phyloP scores from a whole-genome alignment of 2,888 invertebrate genomes.

The Lasioglossum morio region DNA sequence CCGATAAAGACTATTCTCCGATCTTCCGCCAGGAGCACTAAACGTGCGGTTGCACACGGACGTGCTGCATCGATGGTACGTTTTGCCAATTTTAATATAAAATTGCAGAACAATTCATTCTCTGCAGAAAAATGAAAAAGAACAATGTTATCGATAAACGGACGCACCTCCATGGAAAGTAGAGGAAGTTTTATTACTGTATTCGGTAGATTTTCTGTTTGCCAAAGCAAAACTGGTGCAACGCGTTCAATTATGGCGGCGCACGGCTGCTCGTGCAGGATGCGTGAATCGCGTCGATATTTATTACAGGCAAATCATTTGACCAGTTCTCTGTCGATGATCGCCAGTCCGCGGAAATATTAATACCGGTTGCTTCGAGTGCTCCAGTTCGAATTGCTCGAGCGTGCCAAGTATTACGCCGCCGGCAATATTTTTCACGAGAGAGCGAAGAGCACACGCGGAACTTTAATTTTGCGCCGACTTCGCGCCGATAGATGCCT shows the following conservation, averaged over 20 bases:
- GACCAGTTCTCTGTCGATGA: background rate
- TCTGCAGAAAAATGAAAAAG: background rate
- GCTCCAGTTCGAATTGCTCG: slow-evolving; percentile 6
- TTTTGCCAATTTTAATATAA: too few relatives aligned
- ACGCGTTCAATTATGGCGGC: slow-evolving; percentile 34
- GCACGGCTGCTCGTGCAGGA: background rate
- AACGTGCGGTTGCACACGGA: too few relatives aligned
- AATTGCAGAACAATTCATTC: too few relatives aligned
- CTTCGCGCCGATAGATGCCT: slow-evolving; percentile 13
- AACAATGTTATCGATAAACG: background rate
- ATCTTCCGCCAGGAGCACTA: too few relatives aligned
- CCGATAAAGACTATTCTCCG: too few relatives aligned
- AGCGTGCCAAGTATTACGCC: slow-evolving; percentile 11
- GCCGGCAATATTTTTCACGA: slow-evolving; percentile 34
- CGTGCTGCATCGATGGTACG: too few relatives aligned
- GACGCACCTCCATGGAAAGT: background rate
- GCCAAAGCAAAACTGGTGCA: background rate
- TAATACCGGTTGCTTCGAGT: slow-evolving; percentile 20
- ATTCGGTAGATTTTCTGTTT: slow-evolving; percentile 13
- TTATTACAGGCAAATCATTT: slow-evolving; percentile 49
- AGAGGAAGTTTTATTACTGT: background rate
- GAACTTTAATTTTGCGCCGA: slow-evolving; percentile 34
- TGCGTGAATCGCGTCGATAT: slow-evolving; percentile 22
- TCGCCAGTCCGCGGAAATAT: slow-evolving; percentile 34
- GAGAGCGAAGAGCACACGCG: background rate